Evolutionary conservation across 2,797 vertebrate species (phyloP), one percentile per base, ranked within the genome.

Genomic region (Chelon auratus): DNA sequence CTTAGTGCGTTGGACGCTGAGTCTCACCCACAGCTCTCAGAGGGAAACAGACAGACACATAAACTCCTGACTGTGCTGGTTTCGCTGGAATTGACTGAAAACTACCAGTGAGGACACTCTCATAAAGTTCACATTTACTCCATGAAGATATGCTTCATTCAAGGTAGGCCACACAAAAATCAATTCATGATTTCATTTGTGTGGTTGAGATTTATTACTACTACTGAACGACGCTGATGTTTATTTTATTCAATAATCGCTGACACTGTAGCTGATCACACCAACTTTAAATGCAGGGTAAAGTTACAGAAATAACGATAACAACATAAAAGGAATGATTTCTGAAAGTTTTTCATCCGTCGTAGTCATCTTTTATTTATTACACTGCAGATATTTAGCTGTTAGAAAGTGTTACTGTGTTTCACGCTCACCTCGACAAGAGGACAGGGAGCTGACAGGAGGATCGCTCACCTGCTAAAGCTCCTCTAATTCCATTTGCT

Each of bases 401-500:
- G 4, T 64, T 52, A 57, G 63, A 91, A 87, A 80, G 75, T 80
- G 50, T 81, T 62, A 62, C 51, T 24, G 7, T 52, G 39, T 57
- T 75, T 65, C 37, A 67, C 18, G 0, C 15, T 81, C 56, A 65
- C 17, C 57, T 82, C 26, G 54, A 37, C 0, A 42, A 30, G 24
- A 72, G 59, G 51, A 81, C 65, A 18, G 9, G 33, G 20, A 39
- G 52, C 39, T 52, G 30, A 68, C 13, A 36, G 52, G 56, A 67
- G 78, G 85, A 81, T 82, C 59, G 40, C 20, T 82, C 79, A 67
- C 74, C 71, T 84, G 77, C 66, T 71, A 86, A 91, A 89, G 73
- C 81, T 86, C 68, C 67, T 62, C 26, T 93, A 91, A 93, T 79
- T 79, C 88, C 68, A 84, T 90, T 83, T 87, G 81, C 83, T 81